Base-by-base conservation (phyloP, 2,113 vertebrate species). In the Xenopus borealis region DNA sequence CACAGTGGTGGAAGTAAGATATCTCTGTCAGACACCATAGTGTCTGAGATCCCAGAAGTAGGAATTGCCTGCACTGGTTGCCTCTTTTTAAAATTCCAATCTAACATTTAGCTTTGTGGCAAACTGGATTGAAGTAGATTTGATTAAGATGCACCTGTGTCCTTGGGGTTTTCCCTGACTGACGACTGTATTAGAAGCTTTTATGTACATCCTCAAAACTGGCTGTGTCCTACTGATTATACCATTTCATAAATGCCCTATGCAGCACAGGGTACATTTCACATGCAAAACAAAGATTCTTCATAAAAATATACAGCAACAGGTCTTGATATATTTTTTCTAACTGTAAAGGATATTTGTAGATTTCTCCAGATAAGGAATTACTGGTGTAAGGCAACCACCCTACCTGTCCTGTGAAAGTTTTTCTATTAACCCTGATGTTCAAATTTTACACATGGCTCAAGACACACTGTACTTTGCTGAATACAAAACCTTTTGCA, bases 131-230 rank as follows among this genome's bases (percentile, higher is more conserved):
- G 46, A 46, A 71, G 69, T 71, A 9, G 59, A 71, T 72, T 55
- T 72, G 46, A 72, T 72, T 62, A 72, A 61, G n/a, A 53, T 11
- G 62, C 61, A 64, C 61, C 71, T 72, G 71, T 53, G 45, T 72
- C 69, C 58, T 72, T 23, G 27, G 27, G 71, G 62, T 50, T 65
- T 52, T 72, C n/a, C 20, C 46, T 12, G 18, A n/a, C 71, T 72
- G 62, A 30, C 46, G 10, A 64, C 71, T 53, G 33, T 19, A 65
- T 18, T 63, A 23, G 19, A 64, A 62, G 46, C 30, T 20, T 40
- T 10, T 53, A 20, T 53, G 45, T 64, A 55, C 8, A 30, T 64
- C 62, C 46, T 8, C 5, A 1, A 16, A 19, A 62, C 18, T 72
- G 17, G 12, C 45, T 61, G 57, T 62, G 69, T 19, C 53, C 40